Evolutionary conservation across 1,140 invertebrate species (phyloP).

Genomic region (Bombus ignitus): DNA sequence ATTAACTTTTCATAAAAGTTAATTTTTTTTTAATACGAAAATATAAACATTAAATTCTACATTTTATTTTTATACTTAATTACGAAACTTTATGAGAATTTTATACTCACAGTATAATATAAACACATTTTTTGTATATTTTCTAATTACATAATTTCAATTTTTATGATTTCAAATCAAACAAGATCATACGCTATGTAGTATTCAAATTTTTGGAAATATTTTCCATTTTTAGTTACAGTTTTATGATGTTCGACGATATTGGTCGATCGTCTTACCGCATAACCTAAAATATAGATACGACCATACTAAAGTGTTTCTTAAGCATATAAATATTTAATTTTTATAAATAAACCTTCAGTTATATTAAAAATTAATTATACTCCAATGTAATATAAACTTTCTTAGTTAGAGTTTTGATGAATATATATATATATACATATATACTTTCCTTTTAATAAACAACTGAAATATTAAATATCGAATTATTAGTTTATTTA

Average conservation of each 20-base stretch:
- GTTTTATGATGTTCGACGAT: neutral
- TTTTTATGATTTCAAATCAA: neutral
- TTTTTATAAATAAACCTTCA: neutral
- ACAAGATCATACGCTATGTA: neutral
- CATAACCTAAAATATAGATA: conserved; percentile 42
- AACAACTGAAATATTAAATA: conserved; percentile 1
- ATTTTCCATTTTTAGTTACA: neutral
- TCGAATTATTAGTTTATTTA: conserved; percentile 12
- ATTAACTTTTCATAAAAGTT: neutral
- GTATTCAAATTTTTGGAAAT: neutral
- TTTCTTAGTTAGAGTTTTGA: neutral
- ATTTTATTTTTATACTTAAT: neutral
- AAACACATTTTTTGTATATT: neutral
- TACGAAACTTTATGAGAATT: neutral
- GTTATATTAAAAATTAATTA: neutral
- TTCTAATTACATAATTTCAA: neutral
- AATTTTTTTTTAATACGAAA: neutral
- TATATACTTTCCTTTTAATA: neutral
- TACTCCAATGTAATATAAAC: neutral
- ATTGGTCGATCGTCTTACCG: neutral
- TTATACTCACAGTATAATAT: neutral
- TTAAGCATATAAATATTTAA: neutral
- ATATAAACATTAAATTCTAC: neutral
- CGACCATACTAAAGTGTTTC: neutral
- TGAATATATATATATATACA: neutral